Conservation (phyloP, 1,140 invertebrate genomes). For the Epicauta chinensis region DNA sequence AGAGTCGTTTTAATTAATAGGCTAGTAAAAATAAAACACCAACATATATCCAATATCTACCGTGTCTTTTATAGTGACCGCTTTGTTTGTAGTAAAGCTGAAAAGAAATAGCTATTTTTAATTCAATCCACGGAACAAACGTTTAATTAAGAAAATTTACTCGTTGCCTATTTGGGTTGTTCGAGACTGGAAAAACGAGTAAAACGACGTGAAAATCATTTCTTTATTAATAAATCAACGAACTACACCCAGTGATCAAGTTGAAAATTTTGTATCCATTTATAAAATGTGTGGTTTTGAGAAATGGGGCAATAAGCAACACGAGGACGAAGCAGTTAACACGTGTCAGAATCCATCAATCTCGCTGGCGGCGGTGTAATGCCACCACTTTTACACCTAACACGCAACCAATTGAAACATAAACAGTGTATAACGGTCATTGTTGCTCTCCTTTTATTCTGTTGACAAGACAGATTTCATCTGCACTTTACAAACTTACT, state of each 20-base stretch:
- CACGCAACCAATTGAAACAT: constrained; percentile 17
- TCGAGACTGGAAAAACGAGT: no score
- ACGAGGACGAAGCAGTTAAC: constrained; percentile 23
- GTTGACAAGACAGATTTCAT: constrained; percentile 3
- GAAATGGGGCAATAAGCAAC: constrained; percentile 22
- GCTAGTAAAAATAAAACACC: constrained; percentile 26
- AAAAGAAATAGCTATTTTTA: no score
- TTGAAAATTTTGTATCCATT: neutral
- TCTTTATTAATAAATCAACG: neutral
- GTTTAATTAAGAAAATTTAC: no score
- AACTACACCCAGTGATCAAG: neutral
- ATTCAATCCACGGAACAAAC: no score
- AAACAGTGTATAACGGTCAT: constrained; percentile 6
- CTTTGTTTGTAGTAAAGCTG: neutral
- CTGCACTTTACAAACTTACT: neutral
- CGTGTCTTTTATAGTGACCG: constrained; percentile 11
- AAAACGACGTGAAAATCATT: neutral
- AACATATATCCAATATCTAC: constrained; percentile 18
- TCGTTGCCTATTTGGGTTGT: no score
- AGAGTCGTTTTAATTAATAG: constrained; percentile 27
- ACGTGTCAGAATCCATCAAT: constrained; percentile 22
- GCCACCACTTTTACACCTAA: neutral
- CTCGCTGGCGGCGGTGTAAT: constrained; percentile 10
- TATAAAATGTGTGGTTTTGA: constrained; percentile 12
- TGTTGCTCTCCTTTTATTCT: constrained; percentile 8